Conservation (phyloP, 2,113 vertebrate species). For the Urocitellus parryii region DNA sequence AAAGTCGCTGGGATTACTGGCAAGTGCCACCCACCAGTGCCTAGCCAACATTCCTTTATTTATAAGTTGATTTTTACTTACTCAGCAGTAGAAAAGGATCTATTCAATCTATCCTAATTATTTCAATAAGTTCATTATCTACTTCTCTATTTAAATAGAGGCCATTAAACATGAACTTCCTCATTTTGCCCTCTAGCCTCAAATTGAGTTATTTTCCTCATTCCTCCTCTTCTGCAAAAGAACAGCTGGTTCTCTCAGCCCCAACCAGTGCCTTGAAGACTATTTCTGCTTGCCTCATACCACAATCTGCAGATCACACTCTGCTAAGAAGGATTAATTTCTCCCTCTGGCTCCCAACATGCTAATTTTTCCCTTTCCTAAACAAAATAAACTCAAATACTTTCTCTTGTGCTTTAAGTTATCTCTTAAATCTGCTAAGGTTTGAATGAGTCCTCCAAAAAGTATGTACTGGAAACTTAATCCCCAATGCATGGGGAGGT, state of each 20-base stretch:
- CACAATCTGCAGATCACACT: not conserved
- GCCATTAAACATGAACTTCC: not conserved
- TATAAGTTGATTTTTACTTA: too few relatives aligned
- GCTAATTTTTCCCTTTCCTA: not conserved
- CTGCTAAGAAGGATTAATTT: not conserved
- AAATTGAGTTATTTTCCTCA: not conserved
- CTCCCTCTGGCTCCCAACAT: not conserved
- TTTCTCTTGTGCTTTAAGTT: not conserved
- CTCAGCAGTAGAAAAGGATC: not conserved
- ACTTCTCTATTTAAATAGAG: not conserved
- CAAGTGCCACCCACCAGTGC: too few relatives aligned
- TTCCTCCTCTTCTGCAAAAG: not conserved
- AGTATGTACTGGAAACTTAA: not conserved
- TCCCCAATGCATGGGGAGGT: not conserved
- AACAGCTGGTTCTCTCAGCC: not conserved
- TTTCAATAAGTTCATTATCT: not conserved
- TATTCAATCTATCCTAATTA: not conserved
- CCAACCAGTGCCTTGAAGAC: not conserved
- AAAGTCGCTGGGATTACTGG: too few relatives aligned
- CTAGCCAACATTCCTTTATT: too few relatives aligned
- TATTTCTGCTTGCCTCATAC: not conserved
- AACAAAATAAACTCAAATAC: constrained; percentile 23
- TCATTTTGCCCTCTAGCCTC: not conserved
- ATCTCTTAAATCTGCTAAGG: not conserved
- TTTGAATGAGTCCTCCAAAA: not conserved